Conservation (phyloP, 1,140 invertebrate genomes). For the Trichogramma pretiosum region DNA sequence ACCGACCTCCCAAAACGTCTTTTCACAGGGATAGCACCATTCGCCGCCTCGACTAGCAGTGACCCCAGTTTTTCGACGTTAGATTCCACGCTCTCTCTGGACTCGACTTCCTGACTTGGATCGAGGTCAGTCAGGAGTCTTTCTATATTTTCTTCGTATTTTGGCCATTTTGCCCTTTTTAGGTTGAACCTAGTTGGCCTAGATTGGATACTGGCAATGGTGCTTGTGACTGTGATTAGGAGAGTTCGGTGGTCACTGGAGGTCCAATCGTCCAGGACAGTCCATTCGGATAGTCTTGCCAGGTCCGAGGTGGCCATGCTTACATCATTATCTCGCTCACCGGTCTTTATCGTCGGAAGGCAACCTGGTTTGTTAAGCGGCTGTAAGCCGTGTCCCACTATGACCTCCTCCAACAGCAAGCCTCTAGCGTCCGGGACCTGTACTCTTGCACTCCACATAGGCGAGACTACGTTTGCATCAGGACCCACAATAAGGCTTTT, state of each 20-base stretch:
- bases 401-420: background rate
- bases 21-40: background rate
- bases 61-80: background rate
- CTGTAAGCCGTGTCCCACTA: background rate
- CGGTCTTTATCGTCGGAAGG: background rate
- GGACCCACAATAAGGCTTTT: background rate
- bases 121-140: background rate
- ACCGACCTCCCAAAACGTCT: background rate
- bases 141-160: background rate
- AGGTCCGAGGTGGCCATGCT: background rate
- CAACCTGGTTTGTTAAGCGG: conserved; percentile 21
- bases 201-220: no score
- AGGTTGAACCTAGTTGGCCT: background rate
- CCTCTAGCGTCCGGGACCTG: background rate
- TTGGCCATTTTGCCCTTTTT: background rate
- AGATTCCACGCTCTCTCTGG: no score
- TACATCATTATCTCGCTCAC: background rate
- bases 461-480: conserved; percentile 1
- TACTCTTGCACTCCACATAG: background rate
- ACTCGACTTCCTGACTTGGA: background rate
- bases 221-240: background rate
- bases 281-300: background rate
- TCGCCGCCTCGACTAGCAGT: background rate
- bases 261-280: background rate
- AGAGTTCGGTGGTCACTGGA: background rate